These are phyloP conservation scores for Propithecus deckenii DNA, from an alignment of 2,797 vertebrate species.

Conservation along the genomic window DNA sequence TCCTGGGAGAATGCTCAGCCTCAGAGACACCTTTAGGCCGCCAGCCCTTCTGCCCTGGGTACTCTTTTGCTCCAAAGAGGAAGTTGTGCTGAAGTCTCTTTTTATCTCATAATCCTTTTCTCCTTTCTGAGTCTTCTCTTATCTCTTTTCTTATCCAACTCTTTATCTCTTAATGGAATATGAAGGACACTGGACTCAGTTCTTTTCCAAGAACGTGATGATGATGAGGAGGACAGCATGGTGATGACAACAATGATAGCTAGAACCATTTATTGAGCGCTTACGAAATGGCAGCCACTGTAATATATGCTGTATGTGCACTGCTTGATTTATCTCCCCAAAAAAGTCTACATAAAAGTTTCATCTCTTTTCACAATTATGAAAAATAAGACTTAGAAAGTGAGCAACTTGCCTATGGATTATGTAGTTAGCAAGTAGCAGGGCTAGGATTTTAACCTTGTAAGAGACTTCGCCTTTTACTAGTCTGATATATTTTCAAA, in stretches of 20 bases:
- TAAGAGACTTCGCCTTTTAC: not conserved
- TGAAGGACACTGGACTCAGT: not conserved
- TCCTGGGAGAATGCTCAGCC: not conserved
- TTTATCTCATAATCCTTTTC: not conserved
- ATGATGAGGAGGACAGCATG: not conserved
- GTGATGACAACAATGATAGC: not conserved
- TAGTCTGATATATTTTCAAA: not conserved
- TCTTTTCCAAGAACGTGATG: not conserved
- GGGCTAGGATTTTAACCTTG: not conserved
- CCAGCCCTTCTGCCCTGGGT: not conserved
- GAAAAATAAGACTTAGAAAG: constrained; percentile 20
- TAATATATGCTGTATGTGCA: not conserved
- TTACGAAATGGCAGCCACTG: not conserved
- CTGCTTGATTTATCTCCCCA: not conserved
- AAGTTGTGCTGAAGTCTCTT: not conserved
- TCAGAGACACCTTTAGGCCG: not conserved
- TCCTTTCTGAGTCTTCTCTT: not conserved
- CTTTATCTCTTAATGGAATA: not conserved
- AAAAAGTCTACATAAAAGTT: not conserved
- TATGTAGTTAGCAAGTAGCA: not conserved
- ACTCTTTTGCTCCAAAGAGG: not conserved
- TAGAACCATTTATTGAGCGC: not conserved
- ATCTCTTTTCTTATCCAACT: not conserved
- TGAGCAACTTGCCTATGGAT: not conserved
- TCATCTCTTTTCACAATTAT: not conserved